Conservation (phyloP, 1,140 invertebrate genomes). For the Saxidomus purpurata region DNA sequence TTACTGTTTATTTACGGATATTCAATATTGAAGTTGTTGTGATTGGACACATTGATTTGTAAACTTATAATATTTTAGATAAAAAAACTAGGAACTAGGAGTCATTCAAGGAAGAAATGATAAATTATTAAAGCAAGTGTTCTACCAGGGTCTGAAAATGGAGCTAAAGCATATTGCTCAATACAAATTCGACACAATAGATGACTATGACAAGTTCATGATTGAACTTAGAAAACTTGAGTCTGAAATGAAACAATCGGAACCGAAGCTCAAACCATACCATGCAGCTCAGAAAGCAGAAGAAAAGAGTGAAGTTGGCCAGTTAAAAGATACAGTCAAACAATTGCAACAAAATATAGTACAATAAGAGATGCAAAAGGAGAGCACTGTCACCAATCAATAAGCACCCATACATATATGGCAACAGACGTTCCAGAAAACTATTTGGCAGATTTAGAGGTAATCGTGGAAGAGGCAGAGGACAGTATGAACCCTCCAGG, state of each 20-base stretch:
- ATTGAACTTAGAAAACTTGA: slow-evolving; percentile 23
- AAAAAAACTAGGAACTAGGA: neutral
- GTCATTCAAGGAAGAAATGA: neutral
- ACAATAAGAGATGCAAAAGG: neutral
- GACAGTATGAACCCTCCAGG: neutral
- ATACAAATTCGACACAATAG: neutral
- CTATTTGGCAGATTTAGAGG: neutral
- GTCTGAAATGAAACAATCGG: slow-evolving; percentile 4
- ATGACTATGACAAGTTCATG: slow-evolving; percentile 41
- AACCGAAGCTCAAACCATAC: neutral
- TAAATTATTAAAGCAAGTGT: slow-evolving; percentile 4
- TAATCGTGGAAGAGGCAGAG: slow-evolving; percentile 14
- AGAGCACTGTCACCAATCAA: neutral
- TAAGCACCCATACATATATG: neutral
- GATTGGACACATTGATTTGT: no score
- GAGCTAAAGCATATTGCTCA: neutral
- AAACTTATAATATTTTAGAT: no score
- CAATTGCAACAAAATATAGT: slow-evolving; percentile 1
- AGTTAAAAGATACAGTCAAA: neutral
- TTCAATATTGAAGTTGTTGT: no score
- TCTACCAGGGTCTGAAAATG: neutral
- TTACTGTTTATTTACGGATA: no score
- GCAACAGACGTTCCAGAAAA: neutral
- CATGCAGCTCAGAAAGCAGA: slow-evolving; percentile 9
- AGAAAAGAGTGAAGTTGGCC: neutral